Percentiles rank a stretch among this genome's conserved stretches.
phyloP scores from a whole-genome alignment of 2,888 invertebrate species.

The Spisula subtruncata region DNA sequence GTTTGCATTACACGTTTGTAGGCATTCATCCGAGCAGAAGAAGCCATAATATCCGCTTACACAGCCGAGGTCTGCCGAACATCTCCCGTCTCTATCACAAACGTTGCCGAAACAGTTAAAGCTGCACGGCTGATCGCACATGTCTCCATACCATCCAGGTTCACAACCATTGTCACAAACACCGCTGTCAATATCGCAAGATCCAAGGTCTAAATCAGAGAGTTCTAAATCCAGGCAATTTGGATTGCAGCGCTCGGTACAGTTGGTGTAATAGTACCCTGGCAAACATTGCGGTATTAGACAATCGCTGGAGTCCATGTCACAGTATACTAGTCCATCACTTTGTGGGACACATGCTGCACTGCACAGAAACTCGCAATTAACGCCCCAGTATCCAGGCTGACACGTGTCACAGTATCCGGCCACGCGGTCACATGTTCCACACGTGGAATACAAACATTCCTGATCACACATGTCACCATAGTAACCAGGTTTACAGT shows the following conservation, averaged over 20 bases:
- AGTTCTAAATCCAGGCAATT: constrained; percentile 38
- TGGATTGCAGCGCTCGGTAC: constrained; percentile 40
- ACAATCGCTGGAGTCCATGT: constrained; percentile 54
- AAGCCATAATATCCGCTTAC: constrained; percentile 51
- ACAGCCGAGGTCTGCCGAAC: constrained; percentile 51
- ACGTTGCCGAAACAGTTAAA: constrained; percentile 32
- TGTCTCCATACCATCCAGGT: constrained; percentile 44
- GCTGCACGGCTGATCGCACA: constrained; percentile 51
- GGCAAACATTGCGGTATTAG: constrained; percentile 26
- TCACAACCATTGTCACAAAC: constrained; percentile 56
- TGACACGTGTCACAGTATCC: constrained; percentile 56
- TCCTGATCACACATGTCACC: constrained; percentile 40
- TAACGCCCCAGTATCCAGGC: constrained; percentile 48
- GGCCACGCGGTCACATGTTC: constrained; percentile 55
- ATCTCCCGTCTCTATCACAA: constrained; percentile 45
- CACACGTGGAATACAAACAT: constrained; percentile 47
- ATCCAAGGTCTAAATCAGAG: not conserved
- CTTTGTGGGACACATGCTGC: constrained; percentile 39
- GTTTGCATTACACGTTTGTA: constrained; percentile 51
- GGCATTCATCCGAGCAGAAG: constrained; percentile 44
- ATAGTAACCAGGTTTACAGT: constrained; percentile 56
- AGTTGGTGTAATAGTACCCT: constrained; percentile 52
- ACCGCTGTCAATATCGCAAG: constrained; percentile 46
- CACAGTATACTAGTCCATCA: constrained; percentile 46
- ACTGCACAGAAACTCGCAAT: constrained; percentile 53